A percentile compares a stretch with the other conserved stretches of the same genome.
These are phyloP conservation scores for Chrysolina americana DNA, from an alignment of 2,888 invertebrate species.

Conservation along the genomic window DNA sequence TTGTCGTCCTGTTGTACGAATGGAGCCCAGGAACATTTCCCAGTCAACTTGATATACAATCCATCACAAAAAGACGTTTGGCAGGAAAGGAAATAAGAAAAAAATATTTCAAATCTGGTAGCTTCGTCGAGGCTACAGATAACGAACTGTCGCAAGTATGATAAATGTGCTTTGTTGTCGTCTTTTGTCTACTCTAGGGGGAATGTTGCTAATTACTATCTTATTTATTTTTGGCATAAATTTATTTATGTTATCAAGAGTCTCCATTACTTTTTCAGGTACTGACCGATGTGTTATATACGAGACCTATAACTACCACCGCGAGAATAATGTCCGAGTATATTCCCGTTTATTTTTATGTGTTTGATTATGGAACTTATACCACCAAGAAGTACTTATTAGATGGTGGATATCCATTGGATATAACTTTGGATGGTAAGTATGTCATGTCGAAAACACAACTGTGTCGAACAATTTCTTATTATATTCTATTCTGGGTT, in stretches of 20 bases:
- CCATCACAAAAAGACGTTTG: slow-evolving; percentile 8
- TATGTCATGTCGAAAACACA: background rate
- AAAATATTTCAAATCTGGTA: slow-evolving; percentile 29
- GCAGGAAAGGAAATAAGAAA: slow-evolving; percentile 22
- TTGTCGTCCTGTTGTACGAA: slow-evolving; percentile 17
- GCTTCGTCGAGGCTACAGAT: background rate
- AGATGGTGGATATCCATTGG: slow-evolving; percentile 11
- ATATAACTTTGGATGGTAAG: slow-evolving; percentile 15
- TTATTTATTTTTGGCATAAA: background rate
- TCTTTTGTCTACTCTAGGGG: too few species aligned
- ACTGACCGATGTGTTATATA: slow-evolving; percentile 30
- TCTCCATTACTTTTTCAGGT: slow-evolving; percentile 27
- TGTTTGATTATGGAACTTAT: slow-evolving; percentile 16
- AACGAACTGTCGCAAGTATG: slow-evolving; percentile 30
- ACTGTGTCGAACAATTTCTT: too few species aligned
- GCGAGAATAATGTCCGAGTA: slow-evolving; percentile 22
- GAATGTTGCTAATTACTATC: too few species aligned
- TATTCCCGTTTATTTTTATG: slow-evolving; percentile 34
- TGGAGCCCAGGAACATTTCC: slow-evolving; percentile 35
- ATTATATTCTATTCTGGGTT: too few species aligned
- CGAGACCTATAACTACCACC: slow-evolving; percentile 27
- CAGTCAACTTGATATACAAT: slow-evolving; percentile 21
- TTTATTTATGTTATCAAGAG: background rate
- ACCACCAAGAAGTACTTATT: slow-evolving; percentile 15
- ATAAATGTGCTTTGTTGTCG: too few species aligned